These are phyloP conservation scores for Oscheius sp. DNA, from an alignment of 2,888 invertebrate species.

Conservation along the genomic window DNA sequence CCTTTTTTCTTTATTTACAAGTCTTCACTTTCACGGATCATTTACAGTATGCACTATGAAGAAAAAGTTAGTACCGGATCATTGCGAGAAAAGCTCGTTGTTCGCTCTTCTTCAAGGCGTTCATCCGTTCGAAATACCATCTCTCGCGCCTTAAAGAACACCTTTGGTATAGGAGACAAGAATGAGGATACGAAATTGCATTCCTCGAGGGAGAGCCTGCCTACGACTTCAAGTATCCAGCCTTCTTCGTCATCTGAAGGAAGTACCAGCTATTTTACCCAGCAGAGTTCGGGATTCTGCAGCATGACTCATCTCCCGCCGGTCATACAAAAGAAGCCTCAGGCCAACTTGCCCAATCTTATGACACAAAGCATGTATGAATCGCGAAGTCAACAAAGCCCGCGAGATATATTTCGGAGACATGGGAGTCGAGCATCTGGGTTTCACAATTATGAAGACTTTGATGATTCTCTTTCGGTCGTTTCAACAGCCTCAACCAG, in stretches of 20 bases:
- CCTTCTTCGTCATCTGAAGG: constrained; percentile 25
- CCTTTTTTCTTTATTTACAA: background rate
- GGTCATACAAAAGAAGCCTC: constrained; percentile 7
- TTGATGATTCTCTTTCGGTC: constrained; percentile 39
- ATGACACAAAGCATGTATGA: constrained; percentile 54
- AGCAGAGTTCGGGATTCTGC: constrained; percentile 45
- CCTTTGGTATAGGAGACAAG: constrained; percentile 37
- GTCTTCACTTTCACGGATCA: background rate
- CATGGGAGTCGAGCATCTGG: constrained; percentile 30
- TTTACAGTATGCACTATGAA: constrained; percentile 25
- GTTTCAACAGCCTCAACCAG: constrained; percentile 49
- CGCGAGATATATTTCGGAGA: background rate
- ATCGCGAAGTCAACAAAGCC: background rate
- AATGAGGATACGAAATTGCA: constrained; percentile 32
- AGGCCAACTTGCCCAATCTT: background rate
- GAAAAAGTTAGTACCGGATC: constrained; percentile 42
- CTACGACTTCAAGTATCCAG: constrained; percentile 29
- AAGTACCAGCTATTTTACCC: constrained; percentile 11
- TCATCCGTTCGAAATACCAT: constrained; percentile 46
- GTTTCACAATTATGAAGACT: constrained; percentile 43
- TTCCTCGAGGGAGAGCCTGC: constrained; percentile 34
- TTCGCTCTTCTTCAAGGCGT: constrained; percentile 34
- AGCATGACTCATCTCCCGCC: constrained; percentile 49
- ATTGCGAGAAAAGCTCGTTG: constrained; percentile 41
- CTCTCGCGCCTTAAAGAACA: constrained; percentile 40